Base-by-base conservation (phyloP, 1,140 invertebrate genomes). In the Thereuonema tuberculata region DNA sequence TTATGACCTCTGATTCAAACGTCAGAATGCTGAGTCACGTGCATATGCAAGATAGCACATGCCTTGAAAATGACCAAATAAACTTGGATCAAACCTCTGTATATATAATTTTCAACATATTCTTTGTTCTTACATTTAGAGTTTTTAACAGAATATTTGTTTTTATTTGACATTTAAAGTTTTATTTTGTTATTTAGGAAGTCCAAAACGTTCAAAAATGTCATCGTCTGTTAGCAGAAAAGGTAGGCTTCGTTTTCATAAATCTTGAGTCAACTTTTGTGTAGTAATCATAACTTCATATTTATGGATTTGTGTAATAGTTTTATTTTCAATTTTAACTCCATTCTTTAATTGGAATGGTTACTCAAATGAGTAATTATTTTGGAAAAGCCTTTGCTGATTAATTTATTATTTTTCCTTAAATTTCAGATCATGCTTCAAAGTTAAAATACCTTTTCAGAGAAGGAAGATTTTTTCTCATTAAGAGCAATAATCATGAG, bases 401-500 rank as follows among this genome's bases (percentile, higher is more conserved):
- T n/a, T n/a, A n/a, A n/a, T n/a, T n/a, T n/a, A n/a, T 37, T 37
- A 9, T 9, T 37, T 37, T 37, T 37, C 17, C 5, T 5, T 50
- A 50, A 20, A 2, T 68, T 68, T 15, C 61, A 78, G 78, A 92
- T 75, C 92, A 91, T 69, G 77, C 84, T 69, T 89, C 87, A 12
- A 88, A 93, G 75, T 74, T 98, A 54, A 95, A 93, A 76, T 96
- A 96, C 72, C 79, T 98, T 55, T 96, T 97, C 72, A 80, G 91
- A 66, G 90, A 95, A 74, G 89, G 93, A 62, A 81, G 92, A 64
- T 98, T 94, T 78, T 98, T 97, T 76, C 81, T 98, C 24, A 96
- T 98, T 63, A 98, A 98, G 75, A 96, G 93, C 49, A 97, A 97
- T 74, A 98, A 98, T 76, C 86, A 87, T 61, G 94, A 98, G 74